Conservation (phyloP, 2,113 vertebrate species). For the Menidia beryllina region DNA sequence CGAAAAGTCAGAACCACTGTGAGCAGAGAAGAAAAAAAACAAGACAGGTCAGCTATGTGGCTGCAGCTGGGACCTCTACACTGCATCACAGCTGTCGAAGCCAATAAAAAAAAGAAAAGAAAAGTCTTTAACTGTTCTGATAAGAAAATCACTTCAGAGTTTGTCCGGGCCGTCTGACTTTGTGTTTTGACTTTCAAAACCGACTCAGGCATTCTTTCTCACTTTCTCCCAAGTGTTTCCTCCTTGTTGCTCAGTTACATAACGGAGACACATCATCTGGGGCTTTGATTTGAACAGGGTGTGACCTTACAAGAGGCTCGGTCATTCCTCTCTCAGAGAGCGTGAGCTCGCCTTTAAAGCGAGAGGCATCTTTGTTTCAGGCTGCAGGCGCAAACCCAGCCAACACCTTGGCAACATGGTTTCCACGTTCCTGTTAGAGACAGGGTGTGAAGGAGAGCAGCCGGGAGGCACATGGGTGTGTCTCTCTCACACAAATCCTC, state of each 20-base stretch:
- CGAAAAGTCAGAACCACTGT: background rate
- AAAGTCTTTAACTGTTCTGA: background rate
- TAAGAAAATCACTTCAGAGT: too few relatives aligned
- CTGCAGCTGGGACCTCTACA: conserved; percentile 24
- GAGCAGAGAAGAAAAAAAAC: conserved; percentile 12
- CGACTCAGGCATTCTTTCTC: conserved; percentile 1
- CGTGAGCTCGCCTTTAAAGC: conserved; percentile 3
- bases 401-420: conserved; percentile 46
- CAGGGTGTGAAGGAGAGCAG: conserved; percentile 36
- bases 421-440: conserved; percentile 33
- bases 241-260: conserved; percentile 43
- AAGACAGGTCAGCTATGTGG: conserved; percentile 28
- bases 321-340: conserved; percentile 25
- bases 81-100: conserved; percentile 48
- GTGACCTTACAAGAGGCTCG: conserved; percentile 35
- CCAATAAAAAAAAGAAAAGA: too few relatives aligned
- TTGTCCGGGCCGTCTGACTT: too few relatives aligned
- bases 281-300: conserved; percentile 46
- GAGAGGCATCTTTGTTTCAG: background rate
- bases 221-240: conserved; percentile 35
- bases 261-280: conserved; percentile 46
- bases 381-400: conserved; percentile 21
- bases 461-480: conserved; percentile 35
- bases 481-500: conserved; percentile 10
- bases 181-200: conserved; percentile 17